phyloP scores from a whole-genome alignment of 2,797 vertebrate genomes.

The Parauchenoglanis punctatus region DNA sequence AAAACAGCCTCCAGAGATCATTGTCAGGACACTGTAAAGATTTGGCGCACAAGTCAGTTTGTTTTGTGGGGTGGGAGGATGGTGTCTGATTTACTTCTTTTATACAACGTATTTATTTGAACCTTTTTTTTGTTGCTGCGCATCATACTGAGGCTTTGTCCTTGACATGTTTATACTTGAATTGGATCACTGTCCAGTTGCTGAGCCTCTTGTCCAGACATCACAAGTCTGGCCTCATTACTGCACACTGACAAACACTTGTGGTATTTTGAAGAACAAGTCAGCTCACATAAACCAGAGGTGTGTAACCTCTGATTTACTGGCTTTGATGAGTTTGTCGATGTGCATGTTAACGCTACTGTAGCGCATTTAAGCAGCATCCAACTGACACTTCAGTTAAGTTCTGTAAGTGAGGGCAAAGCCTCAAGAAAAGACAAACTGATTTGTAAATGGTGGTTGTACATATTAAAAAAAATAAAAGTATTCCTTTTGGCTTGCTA shows the following conservation, averaged over 20 bases:
- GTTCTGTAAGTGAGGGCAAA: conserved; percentile 46
- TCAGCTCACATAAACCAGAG: conserved; percentile 38
- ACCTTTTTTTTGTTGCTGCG: conserved; percentile 60
- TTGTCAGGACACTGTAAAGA: conserved; percentile 29
- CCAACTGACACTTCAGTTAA: conserved; percentile 49
- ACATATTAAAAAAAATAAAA: conserved; percentile 76
- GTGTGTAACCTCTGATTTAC: conserved; percentile 34
- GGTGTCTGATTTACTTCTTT: conserved; percentile 60
- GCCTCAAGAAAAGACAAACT: conserved; percentile 52
- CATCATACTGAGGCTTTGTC: conserved; percentile 61
- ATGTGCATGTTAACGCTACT: conserved; percentile 45
- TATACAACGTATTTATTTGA: conserved; percentile 74
- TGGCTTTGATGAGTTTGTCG: conserved; percentile 40
- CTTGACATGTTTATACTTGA: conserved; percentile 67
- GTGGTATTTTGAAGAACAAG: conserved; percentile 39
- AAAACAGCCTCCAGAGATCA: conserved; percentile 33
- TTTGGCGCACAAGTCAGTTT: conserved; percentile 38
- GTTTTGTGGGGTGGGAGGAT: conserved; percentile 18
- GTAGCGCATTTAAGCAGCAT: conserved; percentile 44
- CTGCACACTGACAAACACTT: conserved; percentile 30
- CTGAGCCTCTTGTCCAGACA: conserved; percentile 35
- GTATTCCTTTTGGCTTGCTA: conserved; percentile 78
- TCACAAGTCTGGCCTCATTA: conserved; percentile 37
- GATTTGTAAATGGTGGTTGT: conserved; percentile 77
- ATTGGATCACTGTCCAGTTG: conserved; percentile 56